Percentiles rank a stretch among this genome's conserved stretches.
phyloP scores from a whole-genome alignment of 2,113 vertebrate species.

The Leucopsar rothschildi region DNA sequence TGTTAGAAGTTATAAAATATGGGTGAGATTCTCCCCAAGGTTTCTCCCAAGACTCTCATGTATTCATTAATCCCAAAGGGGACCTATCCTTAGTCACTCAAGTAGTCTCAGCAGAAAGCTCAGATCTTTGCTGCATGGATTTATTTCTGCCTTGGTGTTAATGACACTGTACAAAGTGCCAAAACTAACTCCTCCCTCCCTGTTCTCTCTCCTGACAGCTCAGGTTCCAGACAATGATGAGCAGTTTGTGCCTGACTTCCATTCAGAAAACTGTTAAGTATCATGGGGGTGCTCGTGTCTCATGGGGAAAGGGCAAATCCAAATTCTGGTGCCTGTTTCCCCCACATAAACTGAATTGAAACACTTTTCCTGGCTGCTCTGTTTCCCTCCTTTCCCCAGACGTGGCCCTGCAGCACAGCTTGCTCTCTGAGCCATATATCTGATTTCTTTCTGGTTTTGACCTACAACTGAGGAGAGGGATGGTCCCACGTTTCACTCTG shows the following conservation, averaged over 20 bases:
- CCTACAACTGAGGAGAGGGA: background rate
- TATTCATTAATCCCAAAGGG: background rate
- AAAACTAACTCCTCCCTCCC: background rate
- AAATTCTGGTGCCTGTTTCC: background rate
- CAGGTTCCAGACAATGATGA: constrained; percentile 98
- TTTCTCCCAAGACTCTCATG: background rate
- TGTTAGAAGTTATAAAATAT: background rate
- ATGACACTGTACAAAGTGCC: background rate
- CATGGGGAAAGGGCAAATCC: background rate
- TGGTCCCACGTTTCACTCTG: background rate
- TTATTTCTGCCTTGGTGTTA: background rate
- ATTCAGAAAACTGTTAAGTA: constrained; percentile 97
- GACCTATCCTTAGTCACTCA: background rate
- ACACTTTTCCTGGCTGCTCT: background rate
- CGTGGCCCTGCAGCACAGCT: background rate
- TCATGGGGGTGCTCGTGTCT: background rate
- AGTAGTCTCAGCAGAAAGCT: background rate
- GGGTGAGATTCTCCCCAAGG: background rate
- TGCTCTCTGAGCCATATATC: background rate
- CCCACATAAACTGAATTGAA: background rate
- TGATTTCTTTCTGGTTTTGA: background rate
- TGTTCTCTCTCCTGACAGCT: constrained; percentile 77
- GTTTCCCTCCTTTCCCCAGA: background rate
- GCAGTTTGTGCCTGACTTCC: constrained; percentile 97
- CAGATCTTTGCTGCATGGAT: background rate